Evolutionary conservation across 2,888 invertebrate species (phyloP).

Genomic region (Elysia crispata): DNA sequence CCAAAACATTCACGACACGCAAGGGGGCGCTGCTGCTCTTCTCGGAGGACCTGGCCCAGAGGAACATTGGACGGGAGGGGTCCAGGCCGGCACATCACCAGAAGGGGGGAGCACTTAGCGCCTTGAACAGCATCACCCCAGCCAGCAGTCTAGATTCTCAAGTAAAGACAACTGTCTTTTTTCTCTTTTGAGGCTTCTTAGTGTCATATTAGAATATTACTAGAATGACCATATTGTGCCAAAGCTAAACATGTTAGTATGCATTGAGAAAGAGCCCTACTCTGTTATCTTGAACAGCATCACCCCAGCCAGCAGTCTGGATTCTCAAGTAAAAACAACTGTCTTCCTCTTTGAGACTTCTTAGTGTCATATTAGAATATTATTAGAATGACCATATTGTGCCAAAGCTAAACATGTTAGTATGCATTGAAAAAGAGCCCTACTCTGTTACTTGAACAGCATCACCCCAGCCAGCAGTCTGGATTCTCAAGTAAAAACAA

Average conservation of each 20-base stretch:
- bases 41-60: slow-evolving; percentile 74
- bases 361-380: too few relatives aligned
- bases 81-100: neutral
- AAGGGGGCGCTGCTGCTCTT: slow-evolving; percentile 76
- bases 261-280: too few relatives aligned
- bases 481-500: slow-evolving; percentile 37
- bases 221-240: too few relatives aligned
- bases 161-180: too few relatives aligned
- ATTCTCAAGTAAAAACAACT: slow-evolving; percentile 39
- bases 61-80: slow-evolving; percentile 48
- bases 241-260: too few relatives aligned
- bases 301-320: slow-evolving; percentile 22
- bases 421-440: too few relatives aligned
- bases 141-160: slow-evolving; percentile 27
- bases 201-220: too few relatives aligned
- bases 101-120: neutral
- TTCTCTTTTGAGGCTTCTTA: too few relatives aligned
- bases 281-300: neutral
- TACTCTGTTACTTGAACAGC: too few relatives aligned
- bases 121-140: slow-evolving; percentile 6
- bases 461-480: slow-evolving; percentile 21
- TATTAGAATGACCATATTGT: too few relatives aligned
- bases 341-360: too few relatives aligned
- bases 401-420: too few relatives aligned
- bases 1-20: slow-evolving; percentile 76